Percentiles rank a stretch among this genome's conserved stretches.
phyloP scores from a whole-genome alignment of 2,888 invertebrate genomes.

The Geotrupes spiniger region DNA sequence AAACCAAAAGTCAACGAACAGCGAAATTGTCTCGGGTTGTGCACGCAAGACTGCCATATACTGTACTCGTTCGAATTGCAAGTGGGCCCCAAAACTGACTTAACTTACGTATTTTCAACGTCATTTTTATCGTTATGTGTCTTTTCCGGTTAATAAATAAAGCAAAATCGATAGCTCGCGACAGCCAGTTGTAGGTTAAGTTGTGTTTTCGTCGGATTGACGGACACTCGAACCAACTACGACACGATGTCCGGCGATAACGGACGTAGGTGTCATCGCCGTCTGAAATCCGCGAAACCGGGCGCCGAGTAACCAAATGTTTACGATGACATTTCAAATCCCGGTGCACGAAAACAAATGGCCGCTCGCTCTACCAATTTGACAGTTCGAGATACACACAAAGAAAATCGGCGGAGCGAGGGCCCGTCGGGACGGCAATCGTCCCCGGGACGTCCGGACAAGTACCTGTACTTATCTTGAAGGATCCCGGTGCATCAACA shows the following conservation, averaged over 20 bases:
- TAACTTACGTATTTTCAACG: slow-evolving; percentile 22
- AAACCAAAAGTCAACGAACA: slow-evolving; percentile 9
- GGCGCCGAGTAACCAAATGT: slow-evolving; percentile 34
- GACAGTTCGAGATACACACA: slow-evolving; percentile 54
- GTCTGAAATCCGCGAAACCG: too few relatives aligned
- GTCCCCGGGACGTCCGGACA: slow-evolving; percentile 15
- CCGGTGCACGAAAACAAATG: slow-evolving; percentile 52
- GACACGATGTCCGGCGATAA: too few relatives aligned
- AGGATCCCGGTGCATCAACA: slow-evolving; percentile 43
- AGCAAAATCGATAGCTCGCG: slow-evolving; percentile 21
- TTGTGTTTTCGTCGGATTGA: slow-evolving; percentile 8
- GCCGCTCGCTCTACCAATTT: slow-evolving; percentile 57
- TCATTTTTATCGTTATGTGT: slow-evolving; percentile 7
- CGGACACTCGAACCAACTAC: too few relatives aligned
- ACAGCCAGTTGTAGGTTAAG: slow-evolving; percentile 19
- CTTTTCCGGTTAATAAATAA: slow-evolving; percentile 11
- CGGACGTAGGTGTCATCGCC: background rate
- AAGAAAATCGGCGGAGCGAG: slow-evolving; percentile 45
- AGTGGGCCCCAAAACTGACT: slow-evolving; percentile 2
- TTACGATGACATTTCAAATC: slow-evolving; percentile 49
- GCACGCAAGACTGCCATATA: background rate
- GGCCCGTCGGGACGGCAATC: slow-evolving; percentile 14
- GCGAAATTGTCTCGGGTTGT: background rate
- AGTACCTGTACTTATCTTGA: slow-evolving; percentile 44
- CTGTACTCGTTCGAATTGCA: too few relatives aligned